Evolutionary conservation across 2,113 vertebrate species (phyloP), one percentile per base, ranked within the genome.

Genomic region (Gobiocypris rarus): DNA sequence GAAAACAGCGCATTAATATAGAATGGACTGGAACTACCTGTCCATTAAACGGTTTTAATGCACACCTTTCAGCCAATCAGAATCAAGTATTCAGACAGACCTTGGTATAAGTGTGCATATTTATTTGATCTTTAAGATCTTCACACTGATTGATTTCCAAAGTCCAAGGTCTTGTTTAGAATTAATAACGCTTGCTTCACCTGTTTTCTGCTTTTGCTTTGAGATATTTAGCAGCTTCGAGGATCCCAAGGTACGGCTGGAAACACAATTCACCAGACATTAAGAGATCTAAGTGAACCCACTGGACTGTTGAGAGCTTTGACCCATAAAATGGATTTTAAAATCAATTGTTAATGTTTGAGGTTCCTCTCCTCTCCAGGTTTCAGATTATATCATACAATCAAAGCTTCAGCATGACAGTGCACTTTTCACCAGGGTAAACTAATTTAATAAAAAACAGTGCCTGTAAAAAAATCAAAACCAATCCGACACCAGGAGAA

Each of bases 271-370:
- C 14, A 63, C 3, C 52, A 58, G 34, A 24, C n/a, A 26, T 61
- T 45, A 43, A 19, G 76, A 61, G n/a, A 61, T 28, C n/a, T 24
- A 59, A 43, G 43, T 34, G n/a, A 78, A 61, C 19, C 31, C 52
- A 76, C 52, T 76, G 15, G n/a, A 59, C 54, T 59, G 54, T 41
- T 78, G 56, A 78, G 56, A 78, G 75, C 75, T 78, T 61, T 45
- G 34, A 78, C 61, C 75, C 75, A 78, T 61, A 15, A 61, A 78
- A 78, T 78, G 54, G 34, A 61, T 78, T 78, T 77, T 61, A 61
- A 79, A 79, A 79, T 59, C 54, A 70, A 61, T 81, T 41, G 26
- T 6, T 45, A 7, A 43, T 13, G 78, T 71, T 4, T 43, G 3
- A 59, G n/a, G 54, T 43, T 78, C 19, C 34, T 45, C 9, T 7